A percentile compares a stretch with the other conserved stretches of the same genome.
Evolutionary conservation across 2,888 invertebrate genomes (phyloP).

Genomic region (Cryptosula pallasiana): DNA sequence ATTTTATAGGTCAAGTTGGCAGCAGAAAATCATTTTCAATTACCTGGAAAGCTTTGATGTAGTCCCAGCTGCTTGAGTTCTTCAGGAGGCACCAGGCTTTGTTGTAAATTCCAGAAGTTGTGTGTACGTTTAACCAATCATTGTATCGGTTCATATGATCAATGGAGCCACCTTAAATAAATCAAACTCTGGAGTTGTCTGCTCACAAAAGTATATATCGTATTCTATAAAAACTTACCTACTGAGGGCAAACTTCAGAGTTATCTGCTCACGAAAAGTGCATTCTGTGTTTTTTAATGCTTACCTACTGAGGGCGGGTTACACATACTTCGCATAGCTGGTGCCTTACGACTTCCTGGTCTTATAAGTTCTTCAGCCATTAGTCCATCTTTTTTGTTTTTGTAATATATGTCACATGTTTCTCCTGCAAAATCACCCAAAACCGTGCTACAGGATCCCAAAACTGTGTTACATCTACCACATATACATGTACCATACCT

Average conservation of each 20-base stretch:
- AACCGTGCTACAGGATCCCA: too few relatives aligned
- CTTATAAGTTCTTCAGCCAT: neutral
- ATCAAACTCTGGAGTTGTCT: too few relatives aligned
- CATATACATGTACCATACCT: too few relatives aligned
- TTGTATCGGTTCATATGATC: conserved; percentile 28
- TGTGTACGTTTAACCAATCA: conserved; percentile 32
- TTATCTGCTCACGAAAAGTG: too few relatives aligned
- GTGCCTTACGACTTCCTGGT: neutral
- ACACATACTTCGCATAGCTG: neutral
- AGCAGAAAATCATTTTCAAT: too few relatives aligned
- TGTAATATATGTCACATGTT: neutral
- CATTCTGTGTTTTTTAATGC: too few relatives aligned
- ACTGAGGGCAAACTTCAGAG: too few relatives aligned
- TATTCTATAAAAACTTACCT: conserved; percentile 33
- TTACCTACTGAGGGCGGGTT: neutral
- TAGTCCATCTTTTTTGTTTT: neutral
- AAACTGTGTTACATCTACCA: too few relatives aligned
- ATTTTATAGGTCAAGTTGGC: too few relatives aligned
- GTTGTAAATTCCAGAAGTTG: conserved; percentile 34
- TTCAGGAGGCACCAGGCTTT: conserved; percentile 32
- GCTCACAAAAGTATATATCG: too few relatives aligned
- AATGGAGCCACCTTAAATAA: too few relatives aligned
- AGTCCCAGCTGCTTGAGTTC: conserved; percentile 28
- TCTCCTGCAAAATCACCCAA: too few relatives aligned
- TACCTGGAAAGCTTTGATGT: conserved; percentile 31